phyloP scores from a whole-genome alignment of 2,113 vertebrate genomes.

The Rhizomys pruinosus region DNA sequence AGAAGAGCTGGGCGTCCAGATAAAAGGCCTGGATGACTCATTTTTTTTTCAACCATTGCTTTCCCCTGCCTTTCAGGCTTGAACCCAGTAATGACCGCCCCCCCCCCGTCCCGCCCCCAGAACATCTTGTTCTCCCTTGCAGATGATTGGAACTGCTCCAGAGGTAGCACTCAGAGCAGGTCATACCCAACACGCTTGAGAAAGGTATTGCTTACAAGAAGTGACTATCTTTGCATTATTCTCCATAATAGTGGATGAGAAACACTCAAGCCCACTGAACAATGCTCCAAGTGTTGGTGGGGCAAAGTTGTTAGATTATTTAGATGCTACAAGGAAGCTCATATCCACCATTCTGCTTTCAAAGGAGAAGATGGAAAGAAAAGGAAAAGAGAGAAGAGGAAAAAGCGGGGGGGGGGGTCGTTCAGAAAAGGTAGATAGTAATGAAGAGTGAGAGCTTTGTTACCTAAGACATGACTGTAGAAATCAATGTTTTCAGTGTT shows the following conservation, averaged over 20 bases:
- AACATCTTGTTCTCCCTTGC: conserved; percentile 38
- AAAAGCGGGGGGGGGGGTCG: background rate
- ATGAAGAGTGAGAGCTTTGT: conserved; percentile 21
- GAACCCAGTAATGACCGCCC: background rate
- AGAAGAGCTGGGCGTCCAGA: conserved; percentile 5
- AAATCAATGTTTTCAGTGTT: background rate
- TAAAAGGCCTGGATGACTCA: conserved; percentile 43
- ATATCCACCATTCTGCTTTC: conserved; percentile 7
- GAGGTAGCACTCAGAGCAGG: conserved; percentile 23
- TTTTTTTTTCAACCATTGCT: conserved; percentile 14
- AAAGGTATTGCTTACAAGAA: conserved; percentile 52
- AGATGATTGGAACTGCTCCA: conserved; percentile 43
- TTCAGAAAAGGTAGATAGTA: background rate
- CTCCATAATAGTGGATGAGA: conserved; percentile 56
- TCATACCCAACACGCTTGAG: conserved; percentile 3
- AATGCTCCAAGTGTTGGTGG: background rate
- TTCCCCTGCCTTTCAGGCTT: background rate
- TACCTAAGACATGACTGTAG: background rate
- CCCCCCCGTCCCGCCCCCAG: background rate
- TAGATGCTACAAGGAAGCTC: background rate
- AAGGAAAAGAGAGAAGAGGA: background rate
- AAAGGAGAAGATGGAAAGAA: background rate
- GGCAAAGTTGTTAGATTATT: background rate
- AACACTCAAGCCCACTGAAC: conserved; percentile 46
- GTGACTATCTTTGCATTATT: conserved; percentile 47